phyloP scores from a whole-genome alignment of 92 coral and sea anemone genomes.

The Diadumene lineata region DNA sequence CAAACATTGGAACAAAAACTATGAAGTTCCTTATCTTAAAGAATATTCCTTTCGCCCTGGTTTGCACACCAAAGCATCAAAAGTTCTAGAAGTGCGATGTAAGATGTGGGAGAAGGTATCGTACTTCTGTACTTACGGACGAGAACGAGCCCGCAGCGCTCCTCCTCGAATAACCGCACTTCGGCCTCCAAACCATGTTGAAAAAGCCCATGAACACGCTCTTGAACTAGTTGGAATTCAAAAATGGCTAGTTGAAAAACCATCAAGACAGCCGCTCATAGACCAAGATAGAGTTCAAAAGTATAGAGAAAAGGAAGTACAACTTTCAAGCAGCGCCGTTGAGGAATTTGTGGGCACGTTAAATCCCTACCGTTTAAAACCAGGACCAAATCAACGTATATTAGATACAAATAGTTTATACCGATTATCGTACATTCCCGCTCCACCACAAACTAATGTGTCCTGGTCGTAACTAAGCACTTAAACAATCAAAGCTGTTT shows the following conservation, averaged over 20 bases:
- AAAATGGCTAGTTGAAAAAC: slow-evolving; percentile 62
- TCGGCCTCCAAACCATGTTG: slow-evolving; percentile 68
- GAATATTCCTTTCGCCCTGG: slow-evolving; percentile 61
- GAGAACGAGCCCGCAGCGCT: slow-evolving; percentile 76
- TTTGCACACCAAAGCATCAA: slow-evolving; percentile 62
- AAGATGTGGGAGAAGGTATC: slow-evolving; percentile 81
- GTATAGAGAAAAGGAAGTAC: slow-evolving; percentile 61
- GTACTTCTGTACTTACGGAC: slow-evolving; percentile 49
- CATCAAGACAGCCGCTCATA: slow-evolving; percentile 76
- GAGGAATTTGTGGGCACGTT: slow-evolving; percentile 65
- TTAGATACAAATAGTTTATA: slow-evolving; percentile 58
- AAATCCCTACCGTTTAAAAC: slow-evolving; percentile 56
- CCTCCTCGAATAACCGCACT: slow-evolving; percentile 56
- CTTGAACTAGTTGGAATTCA: slow-evolving; percentile 70
- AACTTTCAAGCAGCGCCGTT: slow-evolving; percentile 61
- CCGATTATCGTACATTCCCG: slow-evolving; percentile 30
- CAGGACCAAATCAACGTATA: slow-evolving; percentile 66
- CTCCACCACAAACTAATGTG: neutral
- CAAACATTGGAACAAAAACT: slow-evolving; percentile 62
- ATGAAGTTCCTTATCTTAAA: slow-evolving; percentile 81
- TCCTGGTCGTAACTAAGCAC: neutral
- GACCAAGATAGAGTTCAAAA: slow-evolving; percentile 60
- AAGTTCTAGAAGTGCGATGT: slow-evolving; percentile 75
- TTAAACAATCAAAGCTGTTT: too few relatives aligned
- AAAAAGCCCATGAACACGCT: slow-evolving; percentile 68